Percentiles rank a stretch among this genome's conserved stretches.
Conservation (phyloP, 1,140 invertebrate genomes). For the Proctacanthus coquilletti region DNA sequence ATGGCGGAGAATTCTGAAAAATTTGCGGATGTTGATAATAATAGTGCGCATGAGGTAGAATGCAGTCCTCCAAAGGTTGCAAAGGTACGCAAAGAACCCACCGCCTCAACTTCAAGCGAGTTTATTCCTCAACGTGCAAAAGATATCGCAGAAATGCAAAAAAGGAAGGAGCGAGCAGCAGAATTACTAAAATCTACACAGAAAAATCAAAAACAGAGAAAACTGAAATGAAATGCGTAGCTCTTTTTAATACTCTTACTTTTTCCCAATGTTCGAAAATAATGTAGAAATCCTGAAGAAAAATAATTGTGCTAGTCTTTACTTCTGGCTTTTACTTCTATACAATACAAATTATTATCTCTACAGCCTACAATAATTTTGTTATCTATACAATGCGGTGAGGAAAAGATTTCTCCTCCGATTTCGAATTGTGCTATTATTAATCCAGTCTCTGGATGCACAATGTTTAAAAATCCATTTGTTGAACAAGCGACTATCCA, state of each 20-base stretch:
- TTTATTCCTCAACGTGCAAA: constrained; percentile 57
- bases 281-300: neutral
- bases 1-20: constrained; percentile 6
- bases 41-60: no score
- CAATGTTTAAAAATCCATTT: constrained; percentile 2
- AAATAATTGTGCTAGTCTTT: neutral
- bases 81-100: constrained; percentile 8
- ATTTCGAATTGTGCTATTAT: constrained; percentile 14
- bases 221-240: neutral
- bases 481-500: constrained; percentile 1
- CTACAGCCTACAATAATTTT: constrained; percentile 40
- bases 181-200: constrained; percentile 55
- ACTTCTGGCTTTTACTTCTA: constrained; percentile 11
- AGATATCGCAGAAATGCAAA: constrained; percentile 42
- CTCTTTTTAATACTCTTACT: constrained; percentile 1
- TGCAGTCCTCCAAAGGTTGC: constrained; percentile 21
- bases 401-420: constrained; percentile 42
- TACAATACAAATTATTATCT: constrained; percentile 44
- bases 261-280: no score
- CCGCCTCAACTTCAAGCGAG: constrained; percentile 23
- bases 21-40: constrained; percentile 5
- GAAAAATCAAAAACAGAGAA: constrained; percentile 3
- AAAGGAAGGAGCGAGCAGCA: constrained; percentile 59
- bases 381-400: constrained; percentile 34
- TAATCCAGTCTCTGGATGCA: neutral